Evolutionary conservation across 2,888 invertebrate species (phyloP).

Genomic region (Diaphora mendica): DNA sequence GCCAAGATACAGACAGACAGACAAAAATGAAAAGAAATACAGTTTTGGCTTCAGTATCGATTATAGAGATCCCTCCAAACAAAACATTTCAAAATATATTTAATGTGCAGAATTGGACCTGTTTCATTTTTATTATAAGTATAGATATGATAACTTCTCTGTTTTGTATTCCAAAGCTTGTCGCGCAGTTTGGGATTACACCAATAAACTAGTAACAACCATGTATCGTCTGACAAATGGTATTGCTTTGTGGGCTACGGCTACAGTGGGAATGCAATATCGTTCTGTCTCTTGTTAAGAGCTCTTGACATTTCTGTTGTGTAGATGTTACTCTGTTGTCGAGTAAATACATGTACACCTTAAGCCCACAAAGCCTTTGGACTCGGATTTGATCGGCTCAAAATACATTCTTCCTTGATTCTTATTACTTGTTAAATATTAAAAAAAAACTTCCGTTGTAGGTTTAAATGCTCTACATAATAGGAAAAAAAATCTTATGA

Average conservation of each 20-base stretch:
- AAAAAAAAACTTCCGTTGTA: too few species aligned
- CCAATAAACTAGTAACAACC: conserved; percentile 44
- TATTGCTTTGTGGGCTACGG: conserved; percentile 61
- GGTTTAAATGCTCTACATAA: not conserved
- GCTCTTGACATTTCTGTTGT: conserved; percentile 57
- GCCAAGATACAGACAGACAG: too few species aligned
- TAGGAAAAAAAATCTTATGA: not conserved
- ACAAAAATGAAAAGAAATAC: too few species aligned
- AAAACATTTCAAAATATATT: too few species aligned
- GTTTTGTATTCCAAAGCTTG: conserved; percentile 37
- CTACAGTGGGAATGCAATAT: conserved; percentile 74
- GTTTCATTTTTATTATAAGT: too few species aligned
- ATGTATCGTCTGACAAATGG: conserved; percentile 69
- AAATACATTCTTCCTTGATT: conserved; percentile 17
- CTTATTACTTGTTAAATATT: not conserved
- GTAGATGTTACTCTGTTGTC: conserved; percentile 20
- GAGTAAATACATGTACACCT: conserved; percentile 27
- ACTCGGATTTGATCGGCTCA: conserved; percentile 3
- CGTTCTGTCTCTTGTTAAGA: conserved; percentile 59
- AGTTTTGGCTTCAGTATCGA: too few species aligned
- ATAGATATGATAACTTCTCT: conserved; percentile 4
- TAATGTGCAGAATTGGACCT: too few species aligned
- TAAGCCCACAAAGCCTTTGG: conserved; percentile 6
- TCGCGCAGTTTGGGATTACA: conserved; percentile 46
- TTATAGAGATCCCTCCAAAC: too few species aligned